A percentile compares a stretch with the other conserved stretches of the same genome.
These are phyloP conservation scores for Agrochola litura DNA, from an alignment of 2,888 invertebrate species.

Conservation along the genomic window DNA sequence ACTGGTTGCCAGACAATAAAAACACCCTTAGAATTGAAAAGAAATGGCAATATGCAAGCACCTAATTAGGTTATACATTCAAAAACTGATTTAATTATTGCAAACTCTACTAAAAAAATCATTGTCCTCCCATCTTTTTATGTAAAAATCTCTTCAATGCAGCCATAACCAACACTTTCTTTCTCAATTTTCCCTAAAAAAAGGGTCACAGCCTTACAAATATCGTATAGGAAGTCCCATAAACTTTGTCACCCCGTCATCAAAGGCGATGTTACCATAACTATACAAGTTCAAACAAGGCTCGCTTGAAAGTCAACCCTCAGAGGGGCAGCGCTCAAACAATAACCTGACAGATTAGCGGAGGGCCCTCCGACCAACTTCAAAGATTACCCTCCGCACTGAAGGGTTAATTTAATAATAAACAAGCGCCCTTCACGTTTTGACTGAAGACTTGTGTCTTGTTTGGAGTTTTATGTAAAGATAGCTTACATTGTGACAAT, in stretches of 20 bases:
- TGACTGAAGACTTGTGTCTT: slow-evolving; percentile 26
- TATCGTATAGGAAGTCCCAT: slow-evolving; percentile 13
- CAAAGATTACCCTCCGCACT: slow-evolving; percentile 68
- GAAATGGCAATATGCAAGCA: too few relatives aligned
- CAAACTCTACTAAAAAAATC: not conserved
- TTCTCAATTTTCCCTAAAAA: not conserved
- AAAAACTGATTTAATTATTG: not conserved
- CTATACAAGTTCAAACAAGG: slow-evolving; percentile 45
- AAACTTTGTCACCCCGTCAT: slow-evolving; percentile 44
- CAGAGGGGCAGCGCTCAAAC: slow-evolving; percentile 63
- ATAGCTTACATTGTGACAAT: not conserved
- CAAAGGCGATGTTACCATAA: slow-evolving; percentile 35
- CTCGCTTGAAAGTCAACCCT: slow-evolving; percentile 42
- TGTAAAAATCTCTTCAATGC: not conserved
- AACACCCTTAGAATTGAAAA: too few relatives aligned
- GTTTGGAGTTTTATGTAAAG: slow-evolving; percentile 25
- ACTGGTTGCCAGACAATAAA: too few relatives aligned
- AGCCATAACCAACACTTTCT: not conserved
- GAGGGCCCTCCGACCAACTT: slow-evolving; percentile 67
- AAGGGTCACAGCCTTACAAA: slow-evolving; percentile 8
- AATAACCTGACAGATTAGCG: slow-evolving; percentile 75
- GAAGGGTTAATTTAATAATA: slow-evolving; percentile 72
- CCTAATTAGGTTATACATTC: not conserved
- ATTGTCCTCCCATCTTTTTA: not conserved
- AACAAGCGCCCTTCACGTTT: slow-evolving; percentile 67